Evolutionary conservation across 2,113 vertebrate genomes (phyloP).

Genomic region (Fregata magnificens): DNA sequence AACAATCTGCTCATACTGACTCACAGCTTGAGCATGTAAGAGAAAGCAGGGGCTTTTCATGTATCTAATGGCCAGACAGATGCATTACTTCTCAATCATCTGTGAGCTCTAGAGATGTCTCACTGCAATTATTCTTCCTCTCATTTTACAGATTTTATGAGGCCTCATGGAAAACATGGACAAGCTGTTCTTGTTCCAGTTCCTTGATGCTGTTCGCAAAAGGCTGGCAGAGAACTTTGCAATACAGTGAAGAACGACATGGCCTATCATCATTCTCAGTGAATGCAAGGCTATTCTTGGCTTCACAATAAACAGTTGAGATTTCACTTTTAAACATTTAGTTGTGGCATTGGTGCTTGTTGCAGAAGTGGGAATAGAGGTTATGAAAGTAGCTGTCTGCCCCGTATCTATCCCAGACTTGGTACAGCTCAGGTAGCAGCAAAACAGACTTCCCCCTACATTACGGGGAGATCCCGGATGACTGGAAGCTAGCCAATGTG

Average conservation of each 20-base stretch:
- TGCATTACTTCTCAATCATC: neutral
- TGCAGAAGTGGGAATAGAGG: neutral
- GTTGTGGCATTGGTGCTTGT: neutral
- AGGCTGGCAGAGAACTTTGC: neutral
- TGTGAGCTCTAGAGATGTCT: neutral
- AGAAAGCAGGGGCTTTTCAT: conserved; percentile 3
- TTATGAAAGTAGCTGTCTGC: neutral
- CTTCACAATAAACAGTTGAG: neutral
- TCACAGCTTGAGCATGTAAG: neutral
- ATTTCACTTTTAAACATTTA: neutral
- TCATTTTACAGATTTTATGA: neutral
- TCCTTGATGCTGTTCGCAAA: neutral
- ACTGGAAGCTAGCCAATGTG: no score
- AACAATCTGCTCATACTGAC: conserved; percentile 41
- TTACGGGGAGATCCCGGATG: no score
- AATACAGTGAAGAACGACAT: neutral
- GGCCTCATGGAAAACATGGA: neutral
- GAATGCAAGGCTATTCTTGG: neutral
- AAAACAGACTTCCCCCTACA: neutral
- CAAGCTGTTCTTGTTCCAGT: neutral
- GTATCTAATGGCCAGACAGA: neutral
- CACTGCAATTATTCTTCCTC: neutral
- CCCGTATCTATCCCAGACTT: neutral
- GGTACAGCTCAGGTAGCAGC: neutral
- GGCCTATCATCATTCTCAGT: neutral